Evolutionary conservation across 2,888 invertebrate genomes (phyloP), one percentile per base, ranked within the genome.

Genomic region (Abrostola triplasia): DNA sequence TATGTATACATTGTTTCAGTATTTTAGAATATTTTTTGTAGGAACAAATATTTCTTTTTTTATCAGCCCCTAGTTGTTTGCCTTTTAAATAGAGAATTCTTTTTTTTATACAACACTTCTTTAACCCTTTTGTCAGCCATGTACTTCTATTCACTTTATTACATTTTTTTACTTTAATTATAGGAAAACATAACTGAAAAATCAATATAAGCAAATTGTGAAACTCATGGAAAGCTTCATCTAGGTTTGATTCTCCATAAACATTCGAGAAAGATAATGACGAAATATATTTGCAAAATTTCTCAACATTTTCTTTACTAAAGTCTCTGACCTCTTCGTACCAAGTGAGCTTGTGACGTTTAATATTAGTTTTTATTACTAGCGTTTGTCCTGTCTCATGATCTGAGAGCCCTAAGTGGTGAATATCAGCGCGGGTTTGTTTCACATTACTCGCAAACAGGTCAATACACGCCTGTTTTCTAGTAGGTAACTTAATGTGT

Each of bases 281-380:
- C n/a, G 42, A 42, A n/a, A 42, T 42, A 6, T 12, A 42, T 6
- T 42, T 0, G 12, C 12, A 42, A 5, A 42, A 42, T 42, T 42
- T 42, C 0, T 42, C 42, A n/a, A 42, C 12, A 42, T 42, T 42
- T 42, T 42, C 42, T 42, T 42, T 42, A 42, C 42, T 42, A 42
- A 12, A 42, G 12, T 42, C 42, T 12, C 42, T 42, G 5, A 42
- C 42, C n/a, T n/a, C 42, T 4, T 42, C 42, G 1, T 42, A 12
- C 42, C 42, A 42, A 42, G 42, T 12, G 12, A 6, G 0, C 0
- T 42, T 42, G 6, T n/a, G n/a, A 42, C 42, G 42, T 12, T 5
- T 42, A 41, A 41, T n/a, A 42, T n/a, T 42, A 5, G 42, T 42
- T n/a, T 42, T 42, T 12, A 42, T n/a, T 12, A 6, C 1, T n/a